A percentile compares a stretch with the other conserved stretches of the same genome.
These are phyloP conservation scores for Idaea biselata DNA, from an alignment of 2,888 invertebrate species.

Conservation along the genomic window DNA sequence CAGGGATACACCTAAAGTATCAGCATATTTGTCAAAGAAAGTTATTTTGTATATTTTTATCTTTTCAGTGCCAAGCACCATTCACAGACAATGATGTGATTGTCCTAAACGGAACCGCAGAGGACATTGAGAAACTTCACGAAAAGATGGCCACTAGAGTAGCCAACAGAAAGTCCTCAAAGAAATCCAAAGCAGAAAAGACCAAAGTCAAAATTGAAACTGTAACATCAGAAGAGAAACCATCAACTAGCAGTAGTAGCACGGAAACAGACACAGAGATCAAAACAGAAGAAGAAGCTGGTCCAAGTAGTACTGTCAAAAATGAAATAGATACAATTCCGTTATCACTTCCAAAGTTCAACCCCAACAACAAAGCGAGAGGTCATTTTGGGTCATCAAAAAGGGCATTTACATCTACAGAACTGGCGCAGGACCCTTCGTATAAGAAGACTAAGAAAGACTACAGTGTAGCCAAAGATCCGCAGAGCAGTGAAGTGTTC, in stretches of 20 bases:
- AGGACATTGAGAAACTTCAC: constrained; percentile 85
- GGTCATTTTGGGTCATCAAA: constrained; percentile 72
- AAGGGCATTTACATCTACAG: constrained; percentile 55
- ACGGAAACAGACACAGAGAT: constrained; percentile 45
- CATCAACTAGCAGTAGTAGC: constrained; percentile 30
- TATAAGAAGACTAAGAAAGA: constrained; percentile 88
- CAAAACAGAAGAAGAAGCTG: constrained; percentile 65
- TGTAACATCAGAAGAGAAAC: constrained; percentile 40
- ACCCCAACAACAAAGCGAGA: constrained; percentile 64
- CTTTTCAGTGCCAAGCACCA: constrained; percentile 86
- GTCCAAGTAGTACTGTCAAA: constrained; percentile 48
- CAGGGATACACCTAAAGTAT: background rate
- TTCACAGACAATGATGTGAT: constrained; percentile 90
- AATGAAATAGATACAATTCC: constrained; percentile 74
- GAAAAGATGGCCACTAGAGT: constrained; percentile 84
- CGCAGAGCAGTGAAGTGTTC: constrained; percentile 92
- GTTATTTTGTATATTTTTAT: constrained; percentile 16
- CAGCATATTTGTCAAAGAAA: background rate
- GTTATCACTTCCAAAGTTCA: constrained; percentile 66
- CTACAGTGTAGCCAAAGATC: constrained; percentile 94
- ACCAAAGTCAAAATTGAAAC: constrained; percentile 42
- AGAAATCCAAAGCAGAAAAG: constrained; percentile 75
- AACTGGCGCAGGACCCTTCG: constrained; percentile 82
- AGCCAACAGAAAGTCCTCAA: constrained; percentile 84
- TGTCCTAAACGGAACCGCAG: constrained; percentile 91